Conservation (phyloP, 2,113 vertebrate species). For the Elgaria multicarinata region DNA sequence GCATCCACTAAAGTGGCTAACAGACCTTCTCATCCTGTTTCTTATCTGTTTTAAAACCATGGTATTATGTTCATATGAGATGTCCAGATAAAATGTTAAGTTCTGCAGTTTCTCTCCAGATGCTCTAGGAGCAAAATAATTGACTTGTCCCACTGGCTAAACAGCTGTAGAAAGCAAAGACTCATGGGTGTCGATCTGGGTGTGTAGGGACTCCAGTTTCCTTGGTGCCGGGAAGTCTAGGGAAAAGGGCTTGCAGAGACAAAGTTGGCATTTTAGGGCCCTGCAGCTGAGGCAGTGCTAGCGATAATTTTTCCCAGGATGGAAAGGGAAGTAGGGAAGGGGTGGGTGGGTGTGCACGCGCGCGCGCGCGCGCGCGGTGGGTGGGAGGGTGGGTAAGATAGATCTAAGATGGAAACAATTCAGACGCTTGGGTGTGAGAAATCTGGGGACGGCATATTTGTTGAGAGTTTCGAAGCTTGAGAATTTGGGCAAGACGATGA, state of each 20-base stretch:
- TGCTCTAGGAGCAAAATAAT: neutral
- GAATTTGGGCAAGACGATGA: neutral
- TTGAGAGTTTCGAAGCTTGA: neutral
- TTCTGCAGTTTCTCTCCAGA: neutral
- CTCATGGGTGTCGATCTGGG: neutral
- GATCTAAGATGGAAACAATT: neutral
- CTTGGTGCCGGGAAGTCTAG: constrained; percentile 12
- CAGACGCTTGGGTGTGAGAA: neutral
- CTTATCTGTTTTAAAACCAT: neutral
- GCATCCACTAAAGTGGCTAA: neutral
- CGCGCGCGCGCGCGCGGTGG: too few relatives aligned
- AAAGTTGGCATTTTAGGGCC: neutral
- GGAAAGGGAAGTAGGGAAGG: neutral
- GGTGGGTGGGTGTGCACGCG: too few relatives aligned
- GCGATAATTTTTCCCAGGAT: neutral
- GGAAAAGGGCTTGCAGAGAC: neutral
- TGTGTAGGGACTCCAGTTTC: neutral
- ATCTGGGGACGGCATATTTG: neutral
- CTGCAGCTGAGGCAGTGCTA: neutral
- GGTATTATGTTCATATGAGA: neutral
- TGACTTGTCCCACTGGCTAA: neutral
- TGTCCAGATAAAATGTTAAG: neutral
- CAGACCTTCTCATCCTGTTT: neutral
- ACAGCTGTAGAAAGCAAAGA: neutral
- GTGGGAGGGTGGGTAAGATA: neutral